These are phyloP conservation scores for Helicoverpa zea DNA, from an alignment of 1,140 invertebrate species.

Conservation along the genomic window DNA sequence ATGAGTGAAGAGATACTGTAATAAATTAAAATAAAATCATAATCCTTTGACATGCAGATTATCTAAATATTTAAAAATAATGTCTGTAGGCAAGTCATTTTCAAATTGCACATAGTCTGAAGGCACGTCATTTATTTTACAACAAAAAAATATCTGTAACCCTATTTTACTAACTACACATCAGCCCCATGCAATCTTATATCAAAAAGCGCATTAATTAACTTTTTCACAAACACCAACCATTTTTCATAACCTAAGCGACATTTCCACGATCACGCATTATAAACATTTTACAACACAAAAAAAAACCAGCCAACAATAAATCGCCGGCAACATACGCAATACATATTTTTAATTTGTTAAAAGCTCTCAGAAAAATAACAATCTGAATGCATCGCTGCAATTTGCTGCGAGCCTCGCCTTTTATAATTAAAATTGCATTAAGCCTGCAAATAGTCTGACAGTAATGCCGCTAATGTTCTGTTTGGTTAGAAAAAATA, in stretches of 20 bases:
- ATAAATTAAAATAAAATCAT: background rate
- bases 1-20: background rate
- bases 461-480: constrained; percentile 71
- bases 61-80: background rate
- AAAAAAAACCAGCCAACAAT: constrained; percentile 47
- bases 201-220: constrained; percentile 4
- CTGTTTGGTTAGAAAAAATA: constrained; percentile 71
- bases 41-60: background rate
- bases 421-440: constrained; percentile 86
- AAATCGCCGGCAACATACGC: constrained; percentile 45
- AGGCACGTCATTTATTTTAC: no score
- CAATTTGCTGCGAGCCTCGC: constrained; percentile 72
- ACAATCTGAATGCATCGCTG: constrained; percentile 73
- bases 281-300: constrained; percentile 25
- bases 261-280: constrained; percentile 22
- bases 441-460: constrained; percentile 75
- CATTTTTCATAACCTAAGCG: constrained; percentile 26
- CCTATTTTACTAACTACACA: no score
- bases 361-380: constrained; percentile 80
- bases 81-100: no score
- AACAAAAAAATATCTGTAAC: no score
- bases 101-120: no score
- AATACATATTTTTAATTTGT: constrained; percentile 76
- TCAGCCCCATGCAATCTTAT: background rate
- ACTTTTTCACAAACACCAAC: constrained; percentile 3